These are phyloP conservation scores for Anthoscopus minutus DNA, from an alignment of 2,113 vertebrate species.

Conservation along the genomic window DNA sequence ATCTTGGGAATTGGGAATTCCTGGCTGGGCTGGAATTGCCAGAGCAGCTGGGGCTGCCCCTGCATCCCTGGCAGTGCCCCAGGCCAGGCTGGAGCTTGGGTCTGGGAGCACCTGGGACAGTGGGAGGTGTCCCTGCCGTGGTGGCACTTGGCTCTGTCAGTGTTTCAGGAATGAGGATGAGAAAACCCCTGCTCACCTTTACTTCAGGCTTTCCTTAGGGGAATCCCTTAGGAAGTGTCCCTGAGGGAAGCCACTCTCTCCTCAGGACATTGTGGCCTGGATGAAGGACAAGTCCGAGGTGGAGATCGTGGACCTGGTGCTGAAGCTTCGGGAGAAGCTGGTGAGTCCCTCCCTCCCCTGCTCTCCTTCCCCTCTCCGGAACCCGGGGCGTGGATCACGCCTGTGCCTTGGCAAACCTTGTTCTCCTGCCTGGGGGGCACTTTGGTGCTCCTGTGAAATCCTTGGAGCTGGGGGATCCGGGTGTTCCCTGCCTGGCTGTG, in stretches of 20 bases:
- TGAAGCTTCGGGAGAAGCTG: conserved; percentile 92
- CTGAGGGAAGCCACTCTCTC: neutral
- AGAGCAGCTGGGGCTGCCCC: neutral
- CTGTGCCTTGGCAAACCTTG: neutral
- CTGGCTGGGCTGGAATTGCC: neutral
- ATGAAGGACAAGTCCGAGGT: conserved; percentile 93
- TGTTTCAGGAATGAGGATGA: neutral
- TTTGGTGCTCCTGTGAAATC: neutral
- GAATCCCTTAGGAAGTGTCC: neutral
- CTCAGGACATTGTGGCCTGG: conserved; percentile 86
- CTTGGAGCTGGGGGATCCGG: no score
- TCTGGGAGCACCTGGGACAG: neutral
- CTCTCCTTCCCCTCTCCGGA: neutral
- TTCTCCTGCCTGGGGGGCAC: neutral
- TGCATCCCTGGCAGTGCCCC: neutral
- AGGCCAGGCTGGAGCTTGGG: neutral
- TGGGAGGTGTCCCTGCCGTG: neutral
- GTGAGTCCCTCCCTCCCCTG: conserved; percentile 53
- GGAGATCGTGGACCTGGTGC: conserved; percentile 88
- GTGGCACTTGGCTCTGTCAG: neutral
- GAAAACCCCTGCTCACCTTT: neutral
- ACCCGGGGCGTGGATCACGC: fast-evolving
- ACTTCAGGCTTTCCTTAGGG: neutral
- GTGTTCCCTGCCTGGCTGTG: neutral
- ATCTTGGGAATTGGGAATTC: neutral